These are phyloP conservation scores for Agapornis canus DNA, from an alignment of 2,797 vertebrate species.

Conservation along the genomic window DNA sequence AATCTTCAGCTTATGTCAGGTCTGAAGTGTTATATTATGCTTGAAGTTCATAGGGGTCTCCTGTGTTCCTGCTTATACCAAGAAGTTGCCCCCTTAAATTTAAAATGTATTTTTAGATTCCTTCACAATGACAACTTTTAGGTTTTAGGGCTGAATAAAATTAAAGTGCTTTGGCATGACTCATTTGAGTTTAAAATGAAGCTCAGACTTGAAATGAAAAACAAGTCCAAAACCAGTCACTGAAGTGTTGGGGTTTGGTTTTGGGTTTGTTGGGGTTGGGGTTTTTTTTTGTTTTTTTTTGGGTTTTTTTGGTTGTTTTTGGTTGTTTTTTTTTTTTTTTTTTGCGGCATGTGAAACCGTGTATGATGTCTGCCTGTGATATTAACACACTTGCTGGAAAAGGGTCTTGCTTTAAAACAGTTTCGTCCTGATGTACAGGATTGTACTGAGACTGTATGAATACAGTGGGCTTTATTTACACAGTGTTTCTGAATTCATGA, in stretches of 20 bases:
- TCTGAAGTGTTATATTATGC: not conserved
- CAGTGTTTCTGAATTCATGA: not conserved
- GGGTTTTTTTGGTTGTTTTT: not conserved
- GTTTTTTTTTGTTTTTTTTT: accelerated
- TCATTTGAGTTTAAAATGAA: not conserved
- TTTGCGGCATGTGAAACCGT: not conserved
- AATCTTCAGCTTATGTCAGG: not conserved
- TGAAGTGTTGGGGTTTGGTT: not conserved
- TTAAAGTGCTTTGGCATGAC: not conserved
- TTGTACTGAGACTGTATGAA: not conserved
- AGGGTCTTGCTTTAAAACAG: not conserved
- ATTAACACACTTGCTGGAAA: accelerated
- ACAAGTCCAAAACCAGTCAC: not conserved
- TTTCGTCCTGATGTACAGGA: not conserved
- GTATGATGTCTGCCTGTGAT: not conserved
- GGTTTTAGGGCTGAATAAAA: not conserved
- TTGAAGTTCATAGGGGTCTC: not conserved
- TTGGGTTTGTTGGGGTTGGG: too few relatives aligned
- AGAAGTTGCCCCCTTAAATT: not conserved
- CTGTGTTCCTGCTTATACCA: not conserved
- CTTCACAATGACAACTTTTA: not conserved
- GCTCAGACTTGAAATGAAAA: not conserved
- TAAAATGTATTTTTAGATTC: not conserved
- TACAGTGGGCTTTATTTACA: not conserved
- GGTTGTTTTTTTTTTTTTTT: not conserved